Percentiles rank a stretch among this genome's conserved stretches.
phyloP scores from a whole-genome alignment of 2,113 vertebrate genomes.

The Phrynosoma blainvillii region DNA sequence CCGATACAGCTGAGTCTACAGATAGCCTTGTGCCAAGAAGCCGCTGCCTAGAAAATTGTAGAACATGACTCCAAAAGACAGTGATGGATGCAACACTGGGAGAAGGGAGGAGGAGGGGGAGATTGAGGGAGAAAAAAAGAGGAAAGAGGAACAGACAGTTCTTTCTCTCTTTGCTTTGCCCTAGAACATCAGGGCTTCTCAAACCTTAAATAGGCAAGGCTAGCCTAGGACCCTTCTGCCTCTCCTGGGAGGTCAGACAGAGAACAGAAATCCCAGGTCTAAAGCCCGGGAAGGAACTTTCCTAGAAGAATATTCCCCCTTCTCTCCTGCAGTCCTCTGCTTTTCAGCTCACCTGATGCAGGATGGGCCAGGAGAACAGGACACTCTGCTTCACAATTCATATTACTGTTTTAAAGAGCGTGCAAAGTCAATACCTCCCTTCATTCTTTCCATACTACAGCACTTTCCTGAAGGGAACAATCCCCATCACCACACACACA shows the following conservation, averaged over 20 bases:
- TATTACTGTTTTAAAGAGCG: not conserved
- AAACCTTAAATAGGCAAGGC: not conserved
- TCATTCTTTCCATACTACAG: not conserved
- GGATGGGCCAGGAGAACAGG: not conserved
- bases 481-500: no score
- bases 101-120: not conserved
- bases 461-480: not conserved
- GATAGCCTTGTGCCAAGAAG: not conserved
- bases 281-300: not conserved
- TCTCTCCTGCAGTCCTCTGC: not conserved
- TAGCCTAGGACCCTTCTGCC: not conserved
- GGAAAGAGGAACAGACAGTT: not conserved
- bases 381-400: no score
- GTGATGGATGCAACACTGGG: constrained; percentile 14
- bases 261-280: not conserved
- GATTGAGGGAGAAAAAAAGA: fast-evolving
- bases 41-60: not conserved
- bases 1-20: constrained; percentile 6
- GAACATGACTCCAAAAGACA: constrained; percentile 1
- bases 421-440: not conserved
- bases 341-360: not conserved
- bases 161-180: not conserved
- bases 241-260: not conserved
- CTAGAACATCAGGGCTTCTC: not conserved
- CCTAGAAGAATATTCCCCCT: not conserved